phyloP scores from a whole-genome alignment of 2,113 vertebrate genomes.

The Athene cunicularia region DNA sequence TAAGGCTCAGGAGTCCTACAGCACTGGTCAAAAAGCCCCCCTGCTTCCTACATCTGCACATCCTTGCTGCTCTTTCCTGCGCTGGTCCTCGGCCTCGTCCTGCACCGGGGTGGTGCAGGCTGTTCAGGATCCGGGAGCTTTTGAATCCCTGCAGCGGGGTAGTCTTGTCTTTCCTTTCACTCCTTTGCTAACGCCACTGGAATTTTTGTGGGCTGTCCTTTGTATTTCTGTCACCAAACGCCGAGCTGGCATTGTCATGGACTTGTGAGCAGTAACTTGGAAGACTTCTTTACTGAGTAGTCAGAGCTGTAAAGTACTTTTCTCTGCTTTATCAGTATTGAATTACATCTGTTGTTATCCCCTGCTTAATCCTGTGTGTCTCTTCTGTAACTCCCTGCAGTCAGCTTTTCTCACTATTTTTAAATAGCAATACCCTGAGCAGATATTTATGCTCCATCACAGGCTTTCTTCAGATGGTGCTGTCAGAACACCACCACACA shows the following conservation, averaged over 20 bases:
- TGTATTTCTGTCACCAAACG: background rate
- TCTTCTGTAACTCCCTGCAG: background rate
- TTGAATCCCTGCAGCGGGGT: background rate
- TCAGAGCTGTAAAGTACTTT: background rate
- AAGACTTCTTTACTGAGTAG: background rate
- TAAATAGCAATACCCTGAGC: background rate
- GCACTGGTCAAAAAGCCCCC: background rate
- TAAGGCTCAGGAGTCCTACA: background rate
- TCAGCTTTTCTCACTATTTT: background rate
- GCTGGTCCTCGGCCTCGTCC: accelerated
- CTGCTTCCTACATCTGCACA: accelerated
- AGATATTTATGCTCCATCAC: background rate
- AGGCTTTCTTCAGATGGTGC: background rate
- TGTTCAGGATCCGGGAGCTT: accelerated
- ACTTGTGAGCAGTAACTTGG: background rate
- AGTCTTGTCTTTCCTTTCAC: background rate
- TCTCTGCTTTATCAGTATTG: background rate
- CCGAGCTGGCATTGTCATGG: background rate
- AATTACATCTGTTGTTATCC: background rate
- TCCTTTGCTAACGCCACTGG: background rate
- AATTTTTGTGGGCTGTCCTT: background rate
- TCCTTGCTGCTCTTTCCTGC: background rate
- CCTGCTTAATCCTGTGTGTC: background rate
- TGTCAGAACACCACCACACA: accelerated
- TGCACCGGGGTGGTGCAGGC: background rate